These are phyloP conservation scores for Plecturocebus donacophilus DNA, from an alignment of 2,113 vertebrate genomes.

Conservation along the genomic window DNA sequence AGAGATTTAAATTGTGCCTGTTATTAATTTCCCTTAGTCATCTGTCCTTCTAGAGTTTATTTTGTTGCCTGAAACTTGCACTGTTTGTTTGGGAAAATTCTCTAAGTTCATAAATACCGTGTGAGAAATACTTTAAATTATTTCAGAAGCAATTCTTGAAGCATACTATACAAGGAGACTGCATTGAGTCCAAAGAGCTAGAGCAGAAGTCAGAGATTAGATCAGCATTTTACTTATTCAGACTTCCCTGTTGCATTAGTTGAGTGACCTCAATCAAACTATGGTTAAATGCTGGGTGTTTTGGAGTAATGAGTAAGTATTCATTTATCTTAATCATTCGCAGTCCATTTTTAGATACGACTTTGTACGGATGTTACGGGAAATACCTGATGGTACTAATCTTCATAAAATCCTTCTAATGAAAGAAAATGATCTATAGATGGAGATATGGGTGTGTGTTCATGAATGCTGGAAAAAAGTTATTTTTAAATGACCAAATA, in stretches of 20 bases:
- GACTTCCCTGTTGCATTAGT: conserved; percentile 50
- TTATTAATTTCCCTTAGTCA: conserved; percentile 75
- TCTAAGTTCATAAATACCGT: neutral
- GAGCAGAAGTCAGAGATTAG: neutral
- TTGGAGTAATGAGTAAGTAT: conserved; percentile 49
- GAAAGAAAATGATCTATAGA: neutral
- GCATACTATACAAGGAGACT: neutral
- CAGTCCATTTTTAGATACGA: conserved; percentile 26
- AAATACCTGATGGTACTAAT: conserved; percentile 13
- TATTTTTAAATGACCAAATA: conserved; percentile 40
- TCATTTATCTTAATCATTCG: too few relatives aligned
- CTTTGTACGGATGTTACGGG: neutral
- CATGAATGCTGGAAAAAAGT: neutral
- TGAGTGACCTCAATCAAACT: conserved; percentile 60
- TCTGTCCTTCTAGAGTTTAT: conserved; percentile 47
- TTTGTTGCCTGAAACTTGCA: conserved; percentile 28
- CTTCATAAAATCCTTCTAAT: neutral
- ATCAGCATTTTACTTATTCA: neutral
- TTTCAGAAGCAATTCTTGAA: conserved; percentile 38
- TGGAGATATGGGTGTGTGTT: neutral
- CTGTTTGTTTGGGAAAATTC: conserved; percentile 19
- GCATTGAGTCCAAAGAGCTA: neutral
- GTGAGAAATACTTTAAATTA: conserved; percentile 21
- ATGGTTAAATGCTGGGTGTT: conserved; percentile 50
- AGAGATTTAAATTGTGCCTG: conserved; percentile 39